phyloP scores from a whole-genome alignment of 2,113 vertebrate genomes.

The Labeo catla region DNA sequence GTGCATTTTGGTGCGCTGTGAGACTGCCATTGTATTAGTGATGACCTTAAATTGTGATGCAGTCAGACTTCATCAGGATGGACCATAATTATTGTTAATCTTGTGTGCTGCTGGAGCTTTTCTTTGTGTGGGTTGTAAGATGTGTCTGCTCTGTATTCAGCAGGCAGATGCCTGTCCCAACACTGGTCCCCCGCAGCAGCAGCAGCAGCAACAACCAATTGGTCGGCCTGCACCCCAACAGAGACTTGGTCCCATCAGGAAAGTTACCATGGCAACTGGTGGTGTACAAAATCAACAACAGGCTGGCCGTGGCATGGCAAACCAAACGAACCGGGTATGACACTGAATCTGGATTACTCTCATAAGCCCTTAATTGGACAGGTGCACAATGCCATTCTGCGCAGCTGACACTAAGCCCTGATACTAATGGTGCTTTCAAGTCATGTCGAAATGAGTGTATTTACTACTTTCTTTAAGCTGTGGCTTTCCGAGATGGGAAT shows the following conservation, averaged over 20 bases:
- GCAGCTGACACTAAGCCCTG: not conserved
- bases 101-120: not conserved
- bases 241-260: slow-evolving; percentile 83
- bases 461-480: not conserved
- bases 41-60: not conserved
- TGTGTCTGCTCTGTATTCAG: slow-evolving; percentile 31
- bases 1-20: not conserved
- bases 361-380: slow-evolving; percentile 32
- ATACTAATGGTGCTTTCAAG: not conserved
- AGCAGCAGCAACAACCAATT: slow-evolving; percentile 75
- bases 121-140: not conserved
- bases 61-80: not conserved
- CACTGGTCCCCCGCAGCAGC: slow-evolving; percentile 72
- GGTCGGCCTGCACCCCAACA: slow-evolving; percentile 72
- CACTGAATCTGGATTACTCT: not conserved
- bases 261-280: slow-evolving; percentile 85
- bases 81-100: not conserved
- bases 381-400: slow-evolving; percentile 82
- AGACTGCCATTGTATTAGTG: not conserved
- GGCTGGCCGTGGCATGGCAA: slow-evolving; percentile 78
- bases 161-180: slow-evolving; percentile 83
- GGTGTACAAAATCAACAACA: slow-evolving; percentile 75
- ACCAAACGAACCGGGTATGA: slow-evolving; percentile 78
- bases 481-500: not conserved
- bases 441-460: not conserved